Percentiles rank a stretch among this genome's conserved stretches.
Conservation (phyloP, 2,888 invertebrate genomes). For the Zygaena filipendulae region DNA sequence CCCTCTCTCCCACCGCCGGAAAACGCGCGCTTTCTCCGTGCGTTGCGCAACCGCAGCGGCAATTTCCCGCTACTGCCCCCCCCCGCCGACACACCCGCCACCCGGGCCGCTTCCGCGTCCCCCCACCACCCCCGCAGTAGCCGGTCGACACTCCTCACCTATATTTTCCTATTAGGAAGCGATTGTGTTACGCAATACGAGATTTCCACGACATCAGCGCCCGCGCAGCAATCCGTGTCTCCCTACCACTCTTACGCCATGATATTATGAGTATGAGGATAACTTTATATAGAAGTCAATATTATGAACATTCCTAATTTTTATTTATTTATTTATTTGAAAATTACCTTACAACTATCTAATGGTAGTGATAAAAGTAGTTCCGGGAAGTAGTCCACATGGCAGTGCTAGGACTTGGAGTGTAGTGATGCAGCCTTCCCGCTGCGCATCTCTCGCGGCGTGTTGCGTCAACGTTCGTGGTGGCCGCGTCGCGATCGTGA, state of each 20-base stretch:
- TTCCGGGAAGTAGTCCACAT: too few relatives aligned
- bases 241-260: background rate
- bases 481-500: background rate
- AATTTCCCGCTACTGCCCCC: conserved; percentile 41
- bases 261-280: too few relatives aligned
- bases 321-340: too few relatives aligned
- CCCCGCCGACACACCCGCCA: conserved; percentile 7
- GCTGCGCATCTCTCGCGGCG: too few relatives aligned
- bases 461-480: conserved; percentile 1
- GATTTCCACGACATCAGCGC: background rate
- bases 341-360: too few relatives aligned
- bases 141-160: conserved; percentile 53
- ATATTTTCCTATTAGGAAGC: conserved; percentile 58
- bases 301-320: too few relatives aligned
- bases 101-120: conserved; percentile 12
- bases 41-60: conserved; percentile 50
- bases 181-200: conserved; percentile 7
- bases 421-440: too few relatives aligned
- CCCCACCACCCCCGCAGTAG: conserved; percentile 15
- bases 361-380: too few relatives aligned
- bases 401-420: too few relatives aligned
- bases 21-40: conserved; percentile 58
- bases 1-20: conserved; percentile 57
- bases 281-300: too few relatives aligned
- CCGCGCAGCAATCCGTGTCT: background rate